A percentile compares a stretch with the other conserved stretches of the same genome.
phyloP scores from a whole-genome alignment of 2,113 vertebrate species.

The Talpa occidentalis region DNA sequence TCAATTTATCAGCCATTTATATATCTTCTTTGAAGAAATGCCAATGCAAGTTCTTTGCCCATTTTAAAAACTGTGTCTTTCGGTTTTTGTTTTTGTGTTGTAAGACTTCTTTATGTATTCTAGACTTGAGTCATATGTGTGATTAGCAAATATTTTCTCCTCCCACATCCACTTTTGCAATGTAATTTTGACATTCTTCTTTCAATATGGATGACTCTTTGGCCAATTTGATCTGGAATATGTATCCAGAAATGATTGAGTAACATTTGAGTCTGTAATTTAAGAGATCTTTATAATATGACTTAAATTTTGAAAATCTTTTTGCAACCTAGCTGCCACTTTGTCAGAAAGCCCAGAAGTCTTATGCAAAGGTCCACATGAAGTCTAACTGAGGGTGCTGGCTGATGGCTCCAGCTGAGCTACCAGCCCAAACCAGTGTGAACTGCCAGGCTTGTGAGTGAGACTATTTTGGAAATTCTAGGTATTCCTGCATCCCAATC shows the following conservation, averaged over 20 bases:
- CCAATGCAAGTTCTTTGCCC: not conserved
- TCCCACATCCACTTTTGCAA: not conserved
- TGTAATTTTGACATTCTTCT: not conserved
- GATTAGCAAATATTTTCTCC: not conserved
- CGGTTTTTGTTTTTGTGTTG: not conserved
- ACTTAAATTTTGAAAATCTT: not conserved
- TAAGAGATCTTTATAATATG: not conserved
- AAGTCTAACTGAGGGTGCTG: not conserved
- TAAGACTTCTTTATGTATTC: conserved; percentile 14
- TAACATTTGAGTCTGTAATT: not conserved
- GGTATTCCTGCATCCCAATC: not conserved
- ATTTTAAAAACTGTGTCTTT: not conserved
- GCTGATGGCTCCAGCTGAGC: not conserved
- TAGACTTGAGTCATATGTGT: not conserved
- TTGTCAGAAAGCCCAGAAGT: not conserved
- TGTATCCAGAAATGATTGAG: not conserved
- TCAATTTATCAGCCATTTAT: not conserved
- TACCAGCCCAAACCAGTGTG: not conserved
- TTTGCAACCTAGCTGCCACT: not conserved
- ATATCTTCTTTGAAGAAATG: not conserved
- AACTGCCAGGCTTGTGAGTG: not conserved
- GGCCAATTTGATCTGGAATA: not conserved
- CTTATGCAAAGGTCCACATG: not conserved
- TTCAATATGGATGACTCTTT: not conserved
- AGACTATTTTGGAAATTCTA: not conserved